Evolutionary conservation across 2,113 vertebrate genomes (phyloP).

Genomic region (Brienomyrus brachyistius): DNA sequence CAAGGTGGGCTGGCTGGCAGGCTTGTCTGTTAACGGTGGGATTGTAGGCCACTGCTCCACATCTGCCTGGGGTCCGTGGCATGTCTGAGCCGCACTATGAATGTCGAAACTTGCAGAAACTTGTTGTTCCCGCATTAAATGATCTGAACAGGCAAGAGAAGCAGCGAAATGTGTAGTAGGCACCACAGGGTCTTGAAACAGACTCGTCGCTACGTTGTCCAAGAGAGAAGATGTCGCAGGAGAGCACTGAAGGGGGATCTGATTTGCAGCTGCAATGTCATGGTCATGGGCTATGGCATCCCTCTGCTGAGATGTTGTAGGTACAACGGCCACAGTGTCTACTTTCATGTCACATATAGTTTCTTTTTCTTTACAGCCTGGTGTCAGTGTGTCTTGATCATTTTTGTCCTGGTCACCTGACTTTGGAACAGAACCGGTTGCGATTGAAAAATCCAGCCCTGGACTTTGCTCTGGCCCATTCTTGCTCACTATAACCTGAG

Average conservation of each 20-base stretch:
- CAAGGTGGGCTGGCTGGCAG: background rate
- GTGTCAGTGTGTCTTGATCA: slow-evolving; percentile 32
- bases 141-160: background rate
- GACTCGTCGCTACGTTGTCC: slow-evolving; percentile 29
- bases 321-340: slow-evolving; percentile 29
- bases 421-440: slow-evolving; percentile 13
- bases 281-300: slow-evolving; percentile 28
- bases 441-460: background rate
- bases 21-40: background rate
- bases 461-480: slow-evolving; percentile 24
- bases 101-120: background rate
- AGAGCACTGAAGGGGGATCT: background rate
- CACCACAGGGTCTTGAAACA: slow-evolving; percentile 4
- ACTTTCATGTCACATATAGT: slow-evolving; percentile 14
- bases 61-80: background rate
- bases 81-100: background rate
- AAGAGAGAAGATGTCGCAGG: slow-evolving; percentile 21
- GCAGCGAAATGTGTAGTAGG: background rate
- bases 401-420: slow-evolving; percentile 17
- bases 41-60: background rate
- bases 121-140: background rate
- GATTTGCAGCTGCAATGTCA: background rate
- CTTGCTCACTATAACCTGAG: slow-evolving; percentile 4
- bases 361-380: slow-evolving; percentile 32
- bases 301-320: slow-evolving; percentile 30